phyloP scores from a whole-genome alignment of 2,888 invertebrate genomes.

The Antheraea assamensis region DNA sequence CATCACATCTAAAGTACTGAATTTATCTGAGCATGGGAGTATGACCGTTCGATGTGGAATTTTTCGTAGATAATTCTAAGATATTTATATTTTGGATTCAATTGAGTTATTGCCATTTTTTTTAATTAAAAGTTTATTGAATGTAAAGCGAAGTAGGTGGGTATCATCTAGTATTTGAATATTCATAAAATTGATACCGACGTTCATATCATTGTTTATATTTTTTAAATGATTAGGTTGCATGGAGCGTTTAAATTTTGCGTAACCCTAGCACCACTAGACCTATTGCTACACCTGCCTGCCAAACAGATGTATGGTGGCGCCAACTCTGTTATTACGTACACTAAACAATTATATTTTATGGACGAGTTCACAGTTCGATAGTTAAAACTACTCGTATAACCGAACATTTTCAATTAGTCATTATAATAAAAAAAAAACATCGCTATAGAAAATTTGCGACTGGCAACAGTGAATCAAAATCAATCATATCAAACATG shows the following conservation, averaged over 20 bases:
- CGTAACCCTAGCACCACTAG: not conserved
- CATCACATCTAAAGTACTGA: too few relatives aligned
- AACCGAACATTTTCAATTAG: not conserved
- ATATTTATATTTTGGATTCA: too few relatives aligned
- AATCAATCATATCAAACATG: constrained; percentile 70
- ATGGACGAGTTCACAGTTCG: not conserved
- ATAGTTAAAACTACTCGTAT: not conserved
- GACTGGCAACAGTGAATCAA: constrained; percentile 50
- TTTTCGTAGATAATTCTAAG: too few relatives aligned
- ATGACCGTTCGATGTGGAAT: too few relatives aligned
- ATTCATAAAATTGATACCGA: not conserved
- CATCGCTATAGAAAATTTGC: constrained; percentile 30
- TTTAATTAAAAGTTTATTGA: too few relatives aligned
- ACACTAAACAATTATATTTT: not conserved
- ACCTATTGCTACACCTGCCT: not conserved
- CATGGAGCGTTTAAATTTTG: not conserved
- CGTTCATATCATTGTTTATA: not conserved
- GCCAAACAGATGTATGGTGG: not conserved
- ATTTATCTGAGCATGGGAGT: too few relatives aligned
- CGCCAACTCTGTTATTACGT: not conserved
- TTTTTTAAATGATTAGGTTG: not conserved
- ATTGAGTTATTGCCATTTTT: too few relatives aligned
- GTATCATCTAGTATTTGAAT: not conserved
- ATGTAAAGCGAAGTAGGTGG: too few relatives aligned
- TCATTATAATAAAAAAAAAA: not conserved